Evolutionary conservation across 2,113 vertebrate species (phyloP).

Genomic region (Coptodon bakossiorum): DNA sequence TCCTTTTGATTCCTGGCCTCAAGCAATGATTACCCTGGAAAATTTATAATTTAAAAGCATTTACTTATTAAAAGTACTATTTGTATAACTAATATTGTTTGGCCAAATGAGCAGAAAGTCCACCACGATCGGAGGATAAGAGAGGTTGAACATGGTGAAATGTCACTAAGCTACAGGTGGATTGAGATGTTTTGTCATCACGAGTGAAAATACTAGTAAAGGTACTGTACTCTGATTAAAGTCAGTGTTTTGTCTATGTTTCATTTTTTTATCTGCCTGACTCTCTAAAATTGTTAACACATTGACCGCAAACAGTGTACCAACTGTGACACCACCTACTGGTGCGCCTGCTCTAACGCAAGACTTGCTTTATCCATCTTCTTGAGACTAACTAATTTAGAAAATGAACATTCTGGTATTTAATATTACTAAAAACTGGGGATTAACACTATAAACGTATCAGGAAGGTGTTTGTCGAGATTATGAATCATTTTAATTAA

Average conservation of each 20-base stretch:
- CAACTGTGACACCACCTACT: not conserved
- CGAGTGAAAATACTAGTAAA: not conserved
- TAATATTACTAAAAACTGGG: not conserved
- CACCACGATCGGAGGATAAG: not conserved
- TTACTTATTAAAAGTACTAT: not conserved
- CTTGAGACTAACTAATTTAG: not conserved
- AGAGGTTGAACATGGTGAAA: not conserved
- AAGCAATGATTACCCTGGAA: not conserved
- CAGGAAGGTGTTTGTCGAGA: not conserved
- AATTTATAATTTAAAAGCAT: not conserved
- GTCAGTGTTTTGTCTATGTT: rapidly evolving
- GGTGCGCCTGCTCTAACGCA: not conserved
- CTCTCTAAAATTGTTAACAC: not conserved
- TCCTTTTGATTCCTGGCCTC: not conserved
- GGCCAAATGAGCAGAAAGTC: not conserved
- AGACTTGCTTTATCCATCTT: not conserved
- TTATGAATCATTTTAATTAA: not conserved
- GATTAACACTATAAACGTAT: not conserved
- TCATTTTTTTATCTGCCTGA: not conserved
- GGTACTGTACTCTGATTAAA: not conserved
- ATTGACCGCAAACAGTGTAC: not conserved
- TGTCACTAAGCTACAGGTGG: not conserved
- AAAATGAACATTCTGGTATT: not conserved
- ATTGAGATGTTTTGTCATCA: not conserved
- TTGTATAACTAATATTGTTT: not conserved